Conservation (phyloP, 2,888 invertebrate genomes). For the Melinopterus prodromus region DNA sequence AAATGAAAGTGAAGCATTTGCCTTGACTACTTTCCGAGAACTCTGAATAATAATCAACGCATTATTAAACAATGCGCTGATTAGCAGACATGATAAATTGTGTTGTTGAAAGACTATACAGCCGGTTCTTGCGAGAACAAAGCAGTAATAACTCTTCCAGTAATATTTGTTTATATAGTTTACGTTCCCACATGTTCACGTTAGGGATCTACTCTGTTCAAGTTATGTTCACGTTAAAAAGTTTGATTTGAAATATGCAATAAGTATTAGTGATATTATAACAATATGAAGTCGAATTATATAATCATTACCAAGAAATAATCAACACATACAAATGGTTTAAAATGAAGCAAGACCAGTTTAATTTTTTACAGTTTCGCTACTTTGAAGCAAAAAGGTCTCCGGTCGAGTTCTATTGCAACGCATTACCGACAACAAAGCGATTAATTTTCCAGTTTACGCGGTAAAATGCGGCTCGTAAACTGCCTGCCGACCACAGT, state of each 20-base stretch:
- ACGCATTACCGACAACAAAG: background rate
- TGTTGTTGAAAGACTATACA: background rate
- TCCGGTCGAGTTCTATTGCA: background rate
- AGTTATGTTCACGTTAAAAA: background rate
- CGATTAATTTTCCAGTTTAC: background rate
- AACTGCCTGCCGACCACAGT: conserved; percentile 8
- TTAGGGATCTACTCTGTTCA: background rate
- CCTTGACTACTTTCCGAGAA: background rate
- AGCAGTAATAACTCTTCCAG: background rate
- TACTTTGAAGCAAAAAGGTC: background rate
- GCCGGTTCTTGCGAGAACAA: background rate
- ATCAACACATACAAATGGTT: too few relatives aligned
- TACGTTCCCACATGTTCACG: background rate
- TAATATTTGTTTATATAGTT: background rate
- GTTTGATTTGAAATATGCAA: background rate
- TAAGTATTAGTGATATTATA: background rate
- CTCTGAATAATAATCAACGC: background rate
- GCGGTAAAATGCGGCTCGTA: background rate
- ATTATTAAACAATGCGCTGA: background rate
- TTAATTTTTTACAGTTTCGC: background rate
- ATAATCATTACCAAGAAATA: too few relatives aligned
- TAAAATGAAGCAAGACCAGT: too few relatives aligned
- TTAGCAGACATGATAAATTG: background rate
- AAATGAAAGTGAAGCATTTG: background rate
- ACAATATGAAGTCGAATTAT: too few relatives aligned